Evolutionary conservation across 2,888 invertebrate genomes (phyloP), one percentile per base, ranked within the genome.

Genomic region (Mesoligia furuncula): DNA sequence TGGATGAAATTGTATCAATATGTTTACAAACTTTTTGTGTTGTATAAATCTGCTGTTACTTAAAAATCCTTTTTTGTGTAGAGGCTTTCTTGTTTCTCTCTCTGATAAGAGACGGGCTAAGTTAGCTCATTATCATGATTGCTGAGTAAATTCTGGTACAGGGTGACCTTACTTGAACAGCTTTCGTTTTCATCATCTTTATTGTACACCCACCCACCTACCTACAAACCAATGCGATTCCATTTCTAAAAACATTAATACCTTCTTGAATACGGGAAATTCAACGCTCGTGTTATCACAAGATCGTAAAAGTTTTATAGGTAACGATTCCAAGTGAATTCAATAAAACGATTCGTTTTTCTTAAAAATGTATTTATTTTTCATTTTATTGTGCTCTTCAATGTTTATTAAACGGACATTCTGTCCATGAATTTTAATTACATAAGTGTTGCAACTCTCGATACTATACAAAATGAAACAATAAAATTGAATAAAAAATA

Each of bases 361-460:
- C 93, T 95, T 95, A 96, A 93, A 96, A 96, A 96, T 94, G 92
- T 96, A 95, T 96, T 96, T 96, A 94, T 94, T 95, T 95, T 95
- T 95, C 93, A 95, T 95, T 95, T 96, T 96, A 96, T 96, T 96
- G 96, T 96, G 96, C 96, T 96, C 91, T 90, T 95, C 95, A 95
- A 88, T 95, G 95, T 94, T 95, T 92, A 95, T 94, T 94, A 94
- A 94, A 90, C 85, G 93, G 94, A 94, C 94, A 90, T 84, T 84
- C 73, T 81, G 93, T 89, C 94, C 94, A 88, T 85, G 93, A 92
- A 92, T 91, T 93, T 92, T 90, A 91, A 92, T 93, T 94, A 94
- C 92, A 95, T 92, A 93, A 91, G 93, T 94, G 94, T 93, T 91
- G 92, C 90, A 92, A 93, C 89, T 90, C 91, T 91, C 86, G 89